Evolutionary conservation across 1,140 invertebrate species (phyloP), one percentile per base, ranked within the genome.

Genomic region (Saccostrea cuccullata): DNA sequence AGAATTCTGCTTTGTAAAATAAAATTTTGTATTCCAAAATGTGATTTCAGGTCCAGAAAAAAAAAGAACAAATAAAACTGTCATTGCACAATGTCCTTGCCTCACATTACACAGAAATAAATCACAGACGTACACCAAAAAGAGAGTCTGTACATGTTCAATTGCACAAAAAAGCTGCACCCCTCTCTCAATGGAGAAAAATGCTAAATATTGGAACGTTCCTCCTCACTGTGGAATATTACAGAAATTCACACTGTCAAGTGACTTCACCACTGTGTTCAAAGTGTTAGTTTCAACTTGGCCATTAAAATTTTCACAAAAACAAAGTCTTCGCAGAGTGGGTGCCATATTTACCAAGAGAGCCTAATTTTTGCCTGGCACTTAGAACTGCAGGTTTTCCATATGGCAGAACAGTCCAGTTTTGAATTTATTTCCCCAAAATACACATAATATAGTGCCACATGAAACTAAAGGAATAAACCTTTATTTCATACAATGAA

Each of bases 131-230:
- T 15, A 77, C 70, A 77, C 26, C 26, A 36, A 64, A 64, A 64
- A 77, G 9, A 36, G 13, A 77, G 8, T 77, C 70, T 36, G 70
- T 77, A 77, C 70, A 77, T 77, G 70, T 77, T 77, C 70, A 77
- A 36, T 77, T 77, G 70, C 70, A 77, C 70, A 77, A 77, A 77
- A 64, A 77, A 77, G 23, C 70, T 36, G 70, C 70, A 77, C 30
- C 30, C 30, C 26, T 77, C 26, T 30, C 70, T 3, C 23, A 8
- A 67, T n/a, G 13, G 70, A 77, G 70, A 77, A 26, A 77, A 36
- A 36, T 36, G 26, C 70, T 9, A 30, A 23, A 77, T 15, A 77
- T 26, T 77, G 70, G 70, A 77, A 77, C 70, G 26, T 77, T 30
- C 70, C 3, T 30, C 70, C 67, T 73, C 70, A 11, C 11, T 36